phyloP scores from a whole-genome alignment of 2,797 vertebrate species.

The Muraenolepis orangiensis region DNA sequence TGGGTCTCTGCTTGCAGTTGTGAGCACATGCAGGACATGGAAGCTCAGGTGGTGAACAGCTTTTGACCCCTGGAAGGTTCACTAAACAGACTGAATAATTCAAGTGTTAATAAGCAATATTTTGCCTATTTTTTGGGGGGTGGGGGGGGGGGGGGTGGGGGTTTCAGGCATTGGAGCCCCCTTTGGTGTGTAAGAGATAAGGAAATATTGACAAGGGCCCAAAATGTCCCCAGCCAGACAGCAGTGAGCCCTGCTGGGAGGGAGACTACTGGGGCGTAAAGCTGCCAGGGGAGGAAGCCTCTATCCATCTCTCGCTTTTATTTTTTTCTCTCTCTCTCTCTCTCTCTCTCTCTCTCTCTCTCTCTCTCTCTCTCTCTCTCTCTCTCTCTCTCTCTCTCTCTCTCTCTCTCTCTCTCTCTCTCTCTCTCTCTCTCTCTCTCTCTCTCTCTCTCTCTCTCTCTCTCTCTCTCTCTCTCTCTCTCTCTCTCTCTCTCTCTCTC shows the following conservation, averaged over 20 bases:
- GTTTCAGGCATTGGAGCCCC: background rate
- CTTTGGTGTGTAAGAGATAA: background rate
- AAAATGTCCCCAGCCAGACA: conserved; percentile 42
- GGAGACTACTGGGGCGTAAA: conserved; percentile 55
- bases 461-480: conserved; percentile 10
- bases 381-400: conserved; percentile 33
- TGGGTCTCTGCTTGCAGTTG: background rate
- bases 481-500: conserved; percentile 34
- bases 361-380: conserved; percentile 8
- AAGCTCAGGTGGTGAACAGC: no score
- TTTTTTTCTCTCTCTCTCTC: conserved; percentile 24
- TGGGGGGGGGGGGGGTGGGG: no score
- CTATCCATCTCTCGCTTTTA: background rate
- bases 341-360: conserved; percentile 27
- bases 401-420: conserved; percentile 8
- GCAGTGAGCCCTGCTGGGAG: conserved; percentile 54
- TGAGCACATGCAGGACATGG: no score
- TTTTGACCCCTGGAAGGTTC: background rate
- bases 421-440: conserved; percentile 11
- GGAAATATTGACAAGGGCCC: conserved; percentile 43
- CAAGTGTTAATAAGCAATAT: background rate
- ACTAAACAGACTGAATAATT: background rate
- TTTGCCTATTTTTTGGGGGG: no score
- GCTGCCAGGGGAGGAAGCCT: conserved; percentile 51
- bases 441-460: conserved; percentile 30